phyloP scores from a whole-genome alignment of 2,113 vertebrate species.

The Pluvianellus socialis region DNA sequence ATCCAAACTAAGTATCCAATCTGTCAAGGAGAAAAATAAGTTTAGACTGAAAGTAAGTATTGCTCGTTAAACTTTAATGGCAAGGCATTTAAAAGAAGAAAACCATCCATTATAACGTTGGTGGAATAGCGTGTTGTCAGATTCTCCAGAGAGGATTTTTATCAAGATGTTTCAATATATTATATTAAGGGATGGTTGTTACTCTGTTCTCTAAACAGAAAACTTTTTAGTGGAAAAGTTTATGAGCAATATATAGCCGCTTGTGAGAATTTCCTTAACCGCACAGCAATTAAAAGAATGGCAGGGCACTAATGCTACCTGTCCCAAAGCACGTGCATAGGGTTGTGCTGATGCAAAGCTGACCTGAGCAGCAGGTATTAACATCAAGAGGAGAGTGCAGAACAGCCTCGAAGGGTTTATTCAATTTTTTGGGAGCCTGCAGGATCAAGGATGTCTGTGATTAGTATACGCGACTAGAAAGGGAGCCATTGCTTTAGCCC shows the following conservation, averaged over 20 bases:
- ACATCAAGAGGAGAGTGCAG: neutral
- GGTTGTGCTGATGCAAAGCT: neutral
- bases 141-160: neutral
- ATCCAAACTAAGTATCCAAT: slow-evolving; percentile 44
- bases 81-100: slow-evolving; percentile 22
- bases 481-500: neutral
- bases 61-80: slow-evolving; percentile 50
- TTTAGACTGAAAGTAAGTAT: slow-evolving; percentile 23
- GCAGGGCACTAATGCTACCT: neutral
- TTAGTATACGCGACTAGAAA: neutral
- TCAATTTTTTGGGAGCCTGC: neutral
- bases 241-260: neutral
- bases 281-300: neutral
- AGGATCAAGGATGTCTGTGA: neutral
- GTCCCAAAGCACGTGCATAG: neutral
- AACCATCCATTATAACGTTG: neutral
- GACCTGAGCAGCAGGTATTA: neutral
- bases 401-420: neutral
- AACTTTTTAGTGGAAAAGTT: slow-evolving; percentile 31
- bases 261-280: neutral
- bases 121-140: neutral
- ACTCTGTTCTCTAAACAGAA: neutral
- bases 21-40: slow-evolving; percentile 58
- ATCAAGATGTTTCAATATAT: slow-evolving; percentile 42
- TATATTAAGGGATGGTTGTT: neutral